A percentile compares a stretch with the other conserved stretches of the same genome.
Evolutionary conservation across 2,888 invertebrate species (phyloP).

Genomic region (Cosmopolites sordidus): DNA sequence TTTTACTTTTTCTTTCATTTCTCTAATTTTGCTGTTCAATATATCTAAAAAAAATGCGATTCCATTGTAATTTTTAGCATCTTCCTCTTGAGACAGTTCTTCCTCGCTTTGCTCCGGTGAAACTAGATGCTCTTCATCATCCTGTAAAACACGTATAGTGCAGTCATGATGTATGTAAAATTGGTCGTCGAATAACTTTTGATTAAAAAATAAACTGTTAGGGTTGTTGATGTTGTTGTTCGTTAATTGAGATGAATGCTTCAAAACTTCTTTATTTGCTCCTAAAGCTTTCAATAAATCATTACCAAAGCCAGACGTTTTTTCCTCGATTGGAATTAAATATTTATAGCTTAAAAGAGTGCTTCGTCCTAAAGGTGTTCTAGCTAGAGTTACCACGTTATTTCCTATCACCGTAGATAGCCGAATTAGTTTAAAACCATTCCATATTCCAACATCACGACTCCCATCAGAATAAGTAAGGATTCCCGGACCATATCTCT

Average conservation of each 20-base stretch:
- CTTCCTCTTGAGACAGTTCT: not conserved
- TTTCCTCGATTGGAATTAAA: slow-evolving; percentile 35
- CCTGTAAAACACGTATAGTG: slow-evolving; percentile 36
- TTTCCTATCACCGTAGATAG: slow-evolving; percentile 37
- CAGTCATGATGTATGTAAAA: slow-evolving; percentile 36
- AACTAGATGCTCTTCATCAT: slow-evolving; percentile 3
- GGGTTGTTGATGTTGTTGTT: slow-evolving; percentile 37
- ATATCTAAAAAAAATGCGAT: not conserved
- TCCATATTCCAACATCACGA: slow-evolving; percentile 58
- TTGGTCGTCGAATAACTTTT: slow-evolving; percentile 33
- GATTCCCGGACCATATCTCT: slow-evolving; percentile 57
- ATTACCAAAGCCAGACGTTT: slow-evolving; percentile 28
- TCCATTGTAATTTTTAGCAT: not conserved
- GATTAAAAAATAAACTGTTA: slow-evolving; percentile 41
- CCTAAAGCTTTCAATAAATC: slow-evolving; percentile 32
- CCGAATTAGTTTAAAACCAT: slow-evolving; percentile 49
- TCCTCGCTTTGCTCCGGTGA: not conserved
- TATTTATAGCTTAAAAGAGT: slow-evolving; percentile 40
- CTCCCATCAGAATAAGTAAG: slow-evolving; percentile 46
- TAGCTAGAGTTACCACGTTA: slow-evolving; percentile 35
- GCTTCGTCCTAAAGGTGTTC: slow-evolving; percentile 34
- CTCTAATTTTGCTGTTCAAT: slow-evolving; percentile 8
- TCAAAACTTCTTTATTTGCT: slow-evolving; percentile 30
- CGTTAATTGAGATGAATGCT: slow-evolving; percentile 33
- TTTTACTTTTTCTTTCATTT: slow-evolving; percentile 10